Base-by-base conservation (phyloP, 2,888 invertebrate genomes). In the Urechis unicinctus region DNA sequence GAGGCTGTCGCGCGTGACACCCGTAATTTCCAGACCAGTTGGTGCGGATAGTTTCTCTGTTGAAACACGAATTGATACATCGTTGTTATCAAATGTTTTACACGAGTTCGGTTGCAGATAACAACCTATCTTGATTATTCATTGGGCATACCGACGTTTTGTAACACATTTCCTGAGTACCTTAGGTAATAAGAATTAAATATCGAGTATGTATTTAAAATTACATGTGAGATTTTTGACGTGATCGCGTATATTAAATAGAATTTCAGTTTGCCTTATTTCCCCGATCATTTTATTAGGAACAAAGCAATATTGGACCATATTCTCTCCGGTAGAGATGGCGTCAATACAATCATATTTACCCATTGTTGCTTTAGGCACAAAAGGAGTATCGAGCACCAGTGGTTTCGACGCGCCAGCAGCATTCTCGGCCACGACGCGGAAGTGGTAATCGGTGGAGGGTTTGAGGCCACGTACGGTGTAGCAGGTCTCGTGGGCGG, bases 1-100 rank as follows among this genome's bases (percentile, higher is more conserved):
- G 4, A 72, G 63, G 26, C 69, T 66, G 51, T 67, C 70, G 47
- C 67, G 60, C 13, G 68, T 71, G 49, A 73, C 60, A 49, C 72
- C 68, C 17, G 58, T 61, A 5, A 71, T 63, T 30, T 68, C 66
- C 66, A 95, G 80, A 49, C 93, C 93, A 78, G 89, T 87, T 26
- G 86, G 76, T 54, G 85, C 83, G 22, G 92, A 52, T 6, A 57
- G 59, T 21, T 57, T 57, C 21, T 58, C 59, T 59, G 53, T n/a
- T 17, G 6, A 6, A 49, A 46, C n/a, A n/a, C n/a, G n/a, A n/a
- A n/a, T n/a, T n/a, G 17, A 36, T 36, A 36, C 9, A 36, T 36
- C 36, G 17, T 36, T 17, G 17, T 36, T 13, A 36, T 13, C 36
- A 36, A 36, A 13, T 36, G 36, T 13, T 36, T 36, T 36, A 36